phyloP scores from a whole-genome alignment of 2,888 invertebrate species.

The Tribolium freemani region DNA sequence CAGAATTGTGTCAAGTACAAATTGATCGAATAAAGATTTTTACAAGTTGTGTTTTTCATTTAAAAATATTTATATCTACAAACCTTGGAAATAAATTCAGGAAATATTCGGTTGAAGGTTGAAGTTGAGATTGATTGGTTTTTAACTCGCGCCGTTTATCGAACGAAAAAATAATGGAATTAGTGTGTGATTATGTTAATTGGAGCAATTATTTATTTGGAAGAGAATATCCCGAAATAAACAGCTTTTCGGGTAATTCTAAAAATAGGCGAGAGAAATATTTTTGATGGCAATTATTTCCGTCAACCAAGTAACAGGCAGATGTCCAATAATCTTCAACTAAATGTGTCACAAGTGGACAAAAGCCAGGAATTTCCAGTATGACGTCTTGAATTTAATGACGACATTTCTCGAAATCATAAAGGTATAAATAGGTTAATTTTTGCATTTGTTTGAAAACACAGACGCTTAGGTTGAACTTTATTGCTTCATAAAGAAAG shows the following conservation, averaged over 20 bases:
- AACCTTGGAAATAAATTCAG: neutral
- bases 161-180: neutral
- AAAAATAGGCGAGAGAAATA: neutral
- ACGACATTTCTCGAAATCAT: neutral
- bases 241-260: neutral
- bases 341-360: constrained; percentile 10
- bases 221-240: neutral
- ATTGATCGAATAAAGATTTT: constrained; percentile 10
- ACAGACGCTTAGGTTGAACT: neutral
- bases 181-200: neutral
- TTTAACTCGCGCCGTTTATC: neutral
- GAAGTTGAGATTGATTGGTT: neutral
- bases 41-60: neutral
- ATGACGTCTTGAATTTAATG: constrained; percentile 3
- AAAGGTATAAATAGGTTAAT: too few species aligned
- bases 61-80: neutral
- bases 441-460: neutral
- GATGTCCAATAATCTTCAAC: neutral
- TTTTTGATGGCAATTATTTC: constrained; percentile 5
- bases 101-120: neutral
- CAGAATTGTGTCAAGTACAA: neutral
- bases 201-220: neutral
- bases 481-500: neutral
- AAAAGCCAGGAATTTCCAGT: constrained; percentile 2
- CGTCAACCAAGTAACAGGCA: constrained; percentile 16